Base-by-base conservation (phyloP, 2,888 invertebrate species). In the Thera obeliscata region DNA sequence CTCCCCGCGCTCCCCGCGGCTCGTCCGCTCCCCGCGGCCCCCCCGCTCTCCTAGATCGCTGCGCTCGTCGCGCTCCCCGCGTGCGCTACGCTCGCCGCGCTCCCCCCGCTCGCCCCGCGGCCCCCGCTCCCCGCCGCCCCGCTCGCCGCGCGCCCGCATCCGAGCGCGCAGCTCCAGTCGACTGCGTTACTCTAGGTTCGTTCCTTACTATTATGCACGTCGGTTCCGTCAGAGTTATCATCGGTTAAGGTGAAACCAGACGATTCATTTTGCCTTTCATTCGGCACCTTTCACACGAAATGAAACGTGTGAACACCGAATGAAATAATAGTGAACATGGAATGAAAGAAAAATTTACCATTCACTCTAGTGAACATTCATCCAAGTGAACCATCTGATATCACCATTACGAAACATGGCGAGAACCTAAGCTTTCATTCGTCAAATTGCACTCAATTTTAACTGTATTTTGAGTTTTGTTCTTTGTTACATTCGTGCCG, bases 101-200 rank as follows among this genome's bases (percentile, higher is more conserved):
- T 82, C 7, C 9, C 9, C 74, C 4, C 86, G 85, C 58, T 68
- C 78, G 4, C 75, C 88, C 82, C 84, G 76, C 77, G 43, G 43
- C 8, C 43, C 43, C 7, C 43, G 43, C 43, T 46, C 43, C 7
- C 43, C 43, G 43, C 69, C 79, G 43, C 64, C 72, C n/a, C 79
- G 79, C 74, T 50, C 74, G 66, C 36, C 78, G 76, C 63, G 66
- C 43, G 9, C 35, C 65, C 83, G 89, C 43, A 83, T 87, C n/a
- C 88, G 88, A 73, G 87, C 87, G 74, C 88, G 87, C 69, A 87
- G 80, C 63, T 76, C 87, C 74, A 90, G 87, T 80, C 86, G 91
- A 58, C 81, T 87, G 46, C 85, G 91, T 63, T 92, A 90, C 76
- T 88, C 91, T 87, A 91, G 91, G 92, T 92, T 87, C 83, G 90